Percentiles rank a stretch among this genome's conserved stretches.
phyloP scores from a whole-genome alignment of 2,113 vertebrate genomes.

The Phalacrocorax pelagicus region DNA sequence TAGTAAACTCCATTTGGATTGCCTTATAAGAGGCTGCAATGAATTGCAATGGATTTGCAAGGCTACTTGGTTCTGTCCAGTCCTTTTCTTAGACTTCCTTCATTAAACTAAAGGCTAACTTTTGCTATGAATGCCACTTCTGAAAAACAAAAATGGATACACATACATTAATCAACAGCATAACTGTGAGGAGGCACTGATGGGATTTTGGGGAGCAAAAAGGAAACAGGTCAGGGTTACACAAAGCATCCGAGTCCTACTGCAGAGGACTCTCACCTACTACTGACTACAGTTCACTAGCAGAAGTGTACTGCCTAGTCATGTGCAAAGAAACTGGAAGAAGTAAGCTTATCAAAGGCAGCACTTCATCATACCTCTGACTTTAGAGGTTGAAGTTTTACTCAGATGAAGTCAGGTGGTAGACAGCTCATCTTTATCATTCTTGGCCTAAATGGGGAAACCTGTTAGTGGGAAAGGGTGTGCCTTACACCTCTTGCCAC shows the following conservation, averaged over 20 bases:
- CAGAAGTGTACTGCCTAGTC: not conserved
- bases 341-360: not conserved
- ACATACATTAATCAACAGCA: not conserved
- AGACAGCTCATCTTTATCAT: not conserved
- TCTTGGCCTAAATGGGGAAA: not conserved
- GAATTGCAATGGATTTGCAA: not conserved
- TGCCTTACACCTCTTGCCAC: not conserved
- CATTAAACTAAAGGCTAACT: no score
- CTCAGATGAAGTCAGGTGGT: not conserved
- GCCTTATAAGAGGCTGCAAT: not conserved
- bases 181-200: not conserved
- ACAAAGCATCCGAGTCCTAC: not conserved
- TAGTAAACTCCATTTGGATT: not conserved
- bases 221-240: not conserved
- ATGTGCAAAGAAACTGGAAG: not conserved
- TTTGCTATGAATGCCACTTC: not conserved
- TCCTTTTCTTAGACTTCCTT: not conserved
- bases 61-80: not conserved
- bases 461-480: not conserved
- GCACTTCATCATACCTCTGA: not conserved
- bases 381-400: not conserved
- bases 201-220: not conserved
- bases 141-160: not conserved
- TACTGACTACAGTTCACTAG: not conserved
- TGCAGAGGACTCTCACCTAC: not conserved